A percentile compares a stretch with the other conserved stretches of the same genome.
Conservation (phyloP, 2,797 vertebrate species). For the Scomberomorus guttatus region DNA sequence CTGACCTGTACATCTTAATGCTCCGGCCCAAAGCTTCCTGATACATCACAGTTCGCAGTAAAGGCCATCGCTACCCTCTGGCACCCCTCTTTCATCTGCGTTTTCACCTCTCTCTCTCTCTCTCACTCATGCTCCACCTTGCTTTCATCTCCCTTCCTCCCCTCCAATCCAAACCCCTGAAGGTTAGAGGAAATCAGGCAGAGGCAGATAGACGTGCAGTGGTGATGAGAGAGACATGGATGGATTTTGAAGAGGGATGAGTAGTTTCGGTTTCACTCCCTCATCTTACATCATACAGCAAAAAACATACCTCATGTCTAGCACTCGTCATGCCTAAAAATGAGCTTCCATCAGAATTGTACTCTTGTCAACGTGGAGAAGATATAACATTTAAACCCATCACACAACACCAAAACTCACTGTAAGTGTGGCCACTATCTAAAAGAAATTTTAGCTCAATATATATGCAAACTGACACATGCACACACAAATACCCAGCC, state of each 20-base stretch:
- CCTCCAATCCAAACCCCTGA: constrained; percentile 22
- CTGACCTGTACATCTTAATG: constrained; percentile 40
- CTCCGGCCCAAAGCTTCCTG: constrained; percentile 48
- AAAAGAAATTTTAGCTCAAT: background rate
- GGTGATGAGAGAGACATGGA: background rate
- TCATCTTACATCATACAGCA: background rate
- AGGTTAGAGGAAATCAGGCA: constrained; percentile 28
- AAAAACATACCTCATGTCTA: background rate
- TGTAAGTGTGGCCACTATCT: background rate
- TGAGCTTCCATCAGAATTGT: background rate
- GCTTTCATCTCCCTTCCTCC: constrained; percentile 46
- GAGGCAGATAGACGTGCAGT: constrained; percentile 10
- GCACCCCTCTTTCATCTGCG: constrained; percentile 72
- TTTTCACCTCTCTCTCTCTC: constrained; percentile 45
- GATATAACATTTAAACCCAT: background rate
- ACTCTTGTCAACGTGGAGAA: background rate
- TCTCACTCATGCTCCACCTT: constrained; percentile 34
- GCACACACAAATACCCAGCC: background rate
- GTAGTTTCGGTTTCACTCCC: constrained; percentile 2
- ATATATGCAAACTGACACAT: background rate
- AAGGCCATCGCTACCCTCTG: constrained; percentile 68
- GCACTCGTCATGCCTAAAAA: background rate
- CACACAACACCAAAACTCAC: background rate
- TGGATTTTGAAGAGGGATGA: background rate
- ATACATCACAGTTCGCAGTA: constrained; percentile 75